A percentile compares a stretch with the other conserved stretches of the same genome.
Conservation (phyloP, 37 sponge, comb jelly and placozoan species). For the Spongilla lacustris region DNA sequence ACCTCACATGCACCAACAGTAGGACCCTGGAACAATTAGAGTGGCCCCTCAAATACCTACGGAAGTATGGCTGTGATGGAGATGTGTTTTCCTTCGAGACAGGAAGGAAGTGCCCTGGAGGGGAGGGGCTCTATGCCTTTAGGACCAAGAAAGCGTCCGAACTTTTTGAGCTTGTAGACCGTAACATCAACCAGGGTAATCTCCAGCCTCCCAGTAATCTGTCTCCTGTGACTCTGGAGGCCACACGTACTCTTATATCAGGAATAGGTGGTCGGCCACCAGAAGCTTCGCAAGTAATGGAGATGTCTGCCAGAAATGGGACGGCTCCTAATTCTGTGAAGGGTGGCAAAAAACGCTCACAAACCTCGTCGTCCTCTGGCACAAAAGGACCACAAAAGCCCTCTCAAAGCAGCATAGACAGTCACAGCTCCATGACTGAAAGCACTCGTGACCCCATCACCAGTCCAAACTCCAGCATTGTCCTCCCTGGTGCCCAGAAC, state of each 20-base stretch:
- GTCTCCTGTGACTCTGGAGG: slow-evolving; percentile 12
- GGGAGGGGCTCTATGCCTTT: slow-evolving; percentile 84
- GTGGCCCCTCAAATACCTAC: slow-evolving; percentile 81
- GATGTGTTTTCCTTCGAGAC: slow-evolving; percentile 89
- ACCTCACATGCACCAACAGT: slow-evolving; percentile 56
- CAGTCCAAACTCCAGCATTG: background rate
- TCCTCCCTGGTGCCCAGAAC: background rate
- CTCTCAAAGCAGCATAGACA: slow-evolving; percentile 43
- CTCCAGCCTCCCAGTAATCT: slow-evolving; percentile 23
- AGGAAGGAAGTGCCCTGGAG: slow-evolving; percentile 78
- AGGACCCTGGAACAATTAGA: slow-evolving; percentile 38
- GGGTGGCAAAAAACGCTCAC: background rate
- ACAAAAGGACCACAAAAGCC: background rate
- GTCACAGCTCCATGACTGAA: slow-evolving; percentile 38
- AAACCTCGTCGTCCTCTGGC: slow-evolving; percentile 9
- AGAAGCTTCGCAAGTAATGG: background rate
- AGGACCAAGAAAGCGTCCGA: slow-evolving; percentile 36
- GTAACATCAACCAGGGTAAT: slow-evolving; percentile 52
- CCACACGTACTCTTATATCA: background rate
- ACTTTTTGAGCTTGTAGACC: slow-evolving; percentile 67
- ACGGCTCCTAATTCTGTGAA: background rate
- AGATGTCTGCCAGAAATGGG: background rate
- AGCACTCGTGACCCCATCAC: slow-evolving; percentile 6
- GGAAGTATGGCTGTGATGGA: slow-evolving; percentile 85
- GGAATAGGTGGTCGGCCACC: background rate